These are phyloP conservation scores for Lepus europaeus DNA, from an alignment of 2,113 vertebrate genomes.

Conservation along the genomic window DNA sequence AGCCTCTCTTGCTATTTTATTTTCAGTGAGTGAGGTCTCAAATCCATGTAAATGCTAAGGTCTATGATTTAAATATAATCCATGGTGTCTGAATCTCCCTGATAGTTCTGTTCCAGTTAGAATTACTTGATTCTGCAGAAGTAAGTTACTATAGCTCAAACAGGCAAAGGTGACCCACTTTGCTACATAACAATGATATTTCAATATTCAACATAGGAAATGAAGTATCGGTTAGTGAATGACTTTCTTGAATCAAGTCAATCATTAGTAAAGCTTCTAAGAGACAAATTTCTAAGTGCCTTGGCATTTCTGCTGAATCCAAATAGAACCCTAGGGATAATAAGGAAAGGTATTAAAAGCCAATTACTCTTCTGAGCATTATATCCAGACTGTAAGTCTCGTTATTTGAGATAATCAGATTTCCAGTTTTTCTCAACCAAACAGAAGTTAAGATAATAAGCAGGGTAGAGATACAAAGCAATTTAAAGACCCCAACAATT, in stretches of 20 bases:
- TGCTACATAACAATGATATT: background rate
- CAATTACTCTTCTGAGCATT: conserved; percentile 39
- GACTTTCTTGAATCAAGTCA: conserved; percentile 60
- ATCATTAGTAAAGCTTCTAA: conserved; percentile 52
- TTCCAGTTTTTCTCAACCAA: conserved; percentile 67
- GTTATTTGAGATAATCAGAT: conserved; percentile 71
- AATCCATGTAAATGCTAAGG: conserved; percentile 58
- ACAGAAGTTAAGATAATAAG: conserved; percentile 63
- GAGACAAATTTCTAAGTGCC: conserved; percentile 41
- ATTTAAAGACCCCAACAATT: conserved; percentile 54
- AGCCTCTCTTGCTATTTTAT: conserved; percentile 43
- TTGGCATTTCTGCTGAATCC: conserved; percentile 17
- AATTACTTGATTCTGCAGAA: conserved; percentile 51
- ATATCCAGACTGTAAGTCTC: conserved; percentile 51
- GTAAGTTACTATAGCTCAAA: background rate
- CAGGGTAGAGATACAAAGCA: background rate
- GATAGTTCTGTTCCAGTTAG: conserved; percentile 42
- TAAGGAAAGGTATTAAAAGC: conserved; percentile 44
- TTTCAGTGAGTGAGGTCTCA: conserved; percentile 54
- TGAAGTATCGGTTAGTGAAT: conserved; percentile 1
- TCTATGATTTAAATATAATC: conserved; percentile 36
- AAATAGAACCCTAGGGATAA: conserved; percentile 55
- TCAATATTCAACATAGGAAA: conserved; percentile 31
- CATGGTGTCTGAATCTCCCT: conserved; percentile 27
- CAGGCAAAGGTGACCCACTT: background rate